phyloP scores from a whole-genome alignment of 2,113 vertebrate species.

The Chauna torquata region DNA sequence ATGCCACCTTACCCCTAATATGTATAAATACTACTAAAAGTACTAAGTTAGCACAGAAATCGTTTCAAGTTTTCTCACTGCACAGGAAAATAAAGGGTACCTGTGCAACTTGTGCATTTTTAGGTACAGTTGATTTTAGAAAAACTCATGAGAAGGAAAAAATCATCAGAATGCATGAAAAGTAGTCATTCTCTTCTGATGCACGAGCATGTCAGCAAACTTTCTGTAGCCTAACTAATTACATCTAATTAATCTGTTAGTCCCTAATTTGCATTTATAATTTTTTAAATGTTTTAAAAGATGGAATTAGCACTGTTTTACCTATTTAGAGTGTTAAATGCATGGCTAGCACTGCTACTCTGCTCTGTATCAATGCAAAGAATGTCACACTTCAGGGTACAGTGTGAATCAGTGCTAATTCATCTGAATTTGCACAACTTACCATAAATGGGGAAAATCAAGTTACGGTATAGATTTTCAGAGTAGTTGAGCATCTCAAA shows the following conservation, averaged over 20 bases:
- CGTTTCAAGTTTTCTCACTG: background rate
- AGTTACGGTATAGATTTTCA: background rate
- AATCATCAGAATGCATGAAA: fast-evolving
- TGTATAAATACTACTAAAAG: background rate
- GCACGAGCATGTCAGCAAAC: fast-evolving
- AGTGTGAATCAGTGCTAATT: background rate
- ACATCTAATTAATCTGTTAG: background rate
- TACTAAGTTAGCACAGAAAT: background rate
- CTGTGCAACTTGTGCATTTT: background rate
- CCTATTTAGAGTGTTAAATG: background rate
- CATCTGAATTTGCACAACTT: background rate
- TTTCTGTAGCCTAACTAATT: background rate
- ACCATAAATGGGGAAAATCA: fast-evolving
- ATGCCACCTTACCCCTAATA: background rate
- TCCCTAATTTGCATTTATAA: background rate
- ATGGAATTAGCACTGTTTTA: background rate
- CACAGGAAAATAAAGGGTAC: background rate
- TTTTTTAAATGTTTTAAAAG: background rate
- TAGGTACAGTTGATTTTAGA: background rate
- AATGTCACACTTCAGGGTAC: background rate
- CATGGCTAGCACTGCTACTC: background rate
- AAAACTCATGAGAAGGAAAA: background rate
- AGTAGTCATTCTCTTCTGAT: background rate
- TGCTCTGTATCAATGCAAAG: background rate
- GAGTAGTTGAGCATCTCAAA: background rate